Evolutionary conservation across 2,797 vertebrate species (phyloP), one percentile per base, ranked within the genome.

Genomic region (Echiichthys vipera): DNA sequence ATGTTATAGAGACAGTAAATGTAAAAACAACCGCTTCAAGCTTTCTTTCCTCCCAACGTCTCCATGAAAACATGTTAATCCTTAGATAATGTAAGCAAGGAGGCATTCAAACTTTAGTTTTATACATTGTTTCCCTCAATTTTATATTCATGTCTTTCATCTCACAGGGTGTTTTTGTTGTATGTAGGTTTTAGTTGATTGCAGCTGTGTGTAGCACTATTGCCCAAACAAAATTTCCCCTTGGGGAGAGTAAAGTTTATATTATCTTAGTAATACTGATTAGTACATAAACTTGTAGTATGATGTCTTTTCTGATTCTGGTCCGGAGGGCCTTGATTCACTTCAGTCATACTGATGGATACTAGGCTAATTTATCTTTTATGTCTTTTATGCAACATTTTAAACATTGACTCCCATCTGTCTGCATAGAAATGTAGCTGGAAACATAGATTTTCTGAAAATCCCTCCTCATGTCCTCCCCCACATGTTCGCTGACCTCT

Each of bases 391-490:
- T 22, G 27, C 11, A 17, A 36, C 25, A 55, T 61, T 67, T 65
- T 5, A 65, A 71, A 74, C 27, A 46, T 68, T 61, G 22, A 43
- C 22, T 56, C 20, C 18, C 22, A 63, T 46, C 73, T 65, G 9
- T 46, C 67, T 66, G 27, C 36, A 37, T 18, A 20, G 5, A 65
- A 66, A 53, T 50, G 24, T 20, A 63, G 17, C 47, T 37, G 30
- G 55, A 64, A 71, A 64, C 32, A 27, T 14, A 32, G 30, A 27
- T 10, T 12, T 24, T 55, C 61, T 25, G 5, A 25, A n/a, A 36
- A 34, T 42, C 18, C 2, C 17, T 34, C 30, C 55, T 5, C 9
- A 4, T 32, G 22, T 63, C 17, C 5, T 47, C 24, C 40, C 1
- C 18, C 49, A 47, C 34, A 39, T 64, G 54, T 61, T 66, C 22